Base-by-base conservation (phyloP, 2,797 vertebrate species). In the Gallinago solitaria region DNA sequence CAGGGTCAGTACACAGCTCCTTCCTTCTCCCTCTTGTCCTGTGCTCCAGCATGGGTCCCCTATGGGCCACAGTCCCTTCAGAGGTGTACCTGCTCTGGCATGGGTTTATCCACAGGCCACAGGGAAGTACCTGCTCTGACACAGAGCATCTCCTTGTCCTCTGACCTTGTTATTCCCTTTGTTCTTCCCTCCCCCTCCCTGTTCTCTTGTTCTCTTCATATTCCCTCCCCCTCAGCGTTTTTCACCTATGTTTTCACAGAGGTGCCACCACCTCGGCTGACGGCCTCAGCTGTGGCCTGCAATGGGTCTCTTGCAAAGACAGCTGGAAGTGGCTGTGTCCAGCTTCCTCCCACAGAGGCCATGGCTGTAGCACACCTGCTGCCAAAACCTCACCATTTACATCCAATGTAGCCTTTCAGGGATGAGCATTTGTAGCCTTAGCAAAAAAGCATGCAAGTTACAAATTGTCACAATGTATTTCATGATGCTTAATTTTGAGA, bases 151-250 rank as follows among this genome's bases (percentile, higher is more conserved):
- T 86, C 9, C n/a, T 35, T 11, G 5, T 77, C 47, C 37, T 83
- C 68, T 68, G 33, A 53, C n/a, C 5, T 61, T 32, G 16, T 76
- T 61, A 57, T 54, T 73, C 24, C 13, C 9, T 73, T 19, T 48
- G 16, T 76, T 59, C 12, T 54, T 92, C 33, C 23, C 20, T 32
- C 13, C 7, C 8, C 9, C 53, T 60, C 7, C 53, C 4, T 16
- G 28, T 41, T 84, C 19, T 4, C 20, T 51, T 16, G 2, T 41
- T 82, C 12, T 54, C 10, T 23, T 35, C 0, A 0, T 18, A 24
- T 51, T 64, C 24, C 3, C 1, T 5, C 12, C 20, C 24, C 5
- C 24, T 47, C 1, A 4, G 24, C 5, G 11, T 73, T 85, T 89
- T 69, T 37, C 41, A 17, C 54, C 20, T 27, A 9, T 5, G 2